Evolutionary conservation across 1,140 invertebrate genomes (phyloP).

Genomic region (Drosophila rhopaloa): DNA sequence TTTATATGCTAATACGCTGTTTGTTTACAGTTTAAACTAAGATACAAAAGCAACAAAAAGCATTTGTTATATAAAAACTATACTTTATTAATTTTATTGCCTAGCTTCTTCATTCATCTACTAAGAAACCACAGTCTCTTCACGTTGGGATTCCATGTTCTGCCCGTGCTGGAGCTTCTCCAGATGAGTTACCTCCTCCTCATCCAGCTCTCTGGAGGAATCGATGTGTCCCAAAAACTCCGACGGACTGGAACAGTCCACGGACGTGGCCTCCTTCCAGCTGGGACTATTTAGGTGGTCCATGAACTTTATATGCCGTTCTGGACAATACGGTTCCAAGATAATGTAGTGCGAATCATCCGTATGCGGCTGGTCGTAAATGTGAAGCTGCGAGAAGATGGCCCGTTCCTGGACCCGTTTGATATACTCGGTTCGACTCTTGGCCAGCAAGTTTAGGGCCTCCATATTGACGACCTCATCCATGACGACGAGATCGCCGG

Average conservation of each 20-base stretch:
- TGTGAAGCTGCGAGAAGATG: constrained; percentile 88
- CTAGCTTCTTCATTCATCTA: not conserved
- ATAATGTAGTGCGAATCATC: constrained; percentile 95
- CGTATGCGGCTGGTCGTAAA: constrained; percentile 90
- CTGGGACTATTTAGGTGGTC: constrained; percentile 47
- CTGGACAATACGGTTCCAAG: constrained; percentile 90
- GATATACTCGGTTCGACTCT: constrained; percentile 87
- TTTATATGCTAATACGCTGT: no score
- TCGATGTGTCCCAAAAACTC: constrained; percentile 52
- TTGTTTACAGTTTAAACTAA: no score
- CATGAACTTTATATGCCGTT: constrained; percentile 88
- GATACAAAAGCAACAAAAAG: no score
- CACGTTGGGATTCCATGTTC: not conserved
- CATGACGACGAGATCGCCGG: constrained; percentile 84
- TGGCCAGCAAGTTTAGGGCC: constrained; percentile 90
- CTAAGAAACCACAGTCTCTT: not conserved
- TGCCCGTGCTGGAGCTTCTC: not conserved
- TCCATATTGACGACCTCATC: constrained; percentile 89
- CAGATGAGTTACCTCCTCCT: constrained; percentile 19
- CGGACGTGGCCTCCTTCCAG: constrained; percentile 19
- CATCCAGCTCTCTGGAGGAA: constrained; percentile 15
- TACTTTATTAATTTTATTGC: not conserved
- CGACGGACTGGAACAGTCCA: constrained; percentile 14
- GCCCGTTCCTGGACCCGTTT: constrained; percentile 89
- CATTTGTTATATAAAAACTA: no score